These are phyloP conservation scores for Muscicapa adusta DNA, from an alignment of 2,113 vertebrate genomes.

Conservation along the genomic window DNA sequence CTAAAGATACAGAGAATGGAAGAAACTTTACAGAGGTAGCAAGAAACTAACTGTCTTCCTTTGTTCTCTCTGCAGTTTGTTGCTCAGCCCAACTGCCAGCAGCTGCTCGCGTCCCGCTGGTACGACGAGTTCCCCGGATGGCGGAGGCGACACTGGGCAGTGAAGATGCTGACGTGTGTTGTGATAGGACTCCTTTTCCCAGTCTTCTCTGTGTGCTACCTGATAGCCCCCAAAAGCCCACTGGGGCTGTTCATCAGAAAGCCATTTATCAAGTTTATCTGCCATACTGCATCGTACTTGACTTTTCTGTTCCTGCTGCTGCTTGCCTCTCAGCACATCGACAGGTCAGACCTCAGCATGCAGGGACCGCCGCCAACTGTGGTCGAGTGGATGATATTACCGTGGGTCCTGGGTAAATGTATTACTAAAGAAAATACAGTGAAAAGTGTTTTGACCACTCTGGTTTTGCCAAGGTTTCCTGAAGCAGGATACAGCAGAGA, in stretches of 20 bases:
- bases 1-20: not conserved
- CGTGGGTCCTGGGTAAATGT: constrained; percentile 97
- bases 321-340: constrained; percentile 91
- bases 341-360: constrained; percentile 72
- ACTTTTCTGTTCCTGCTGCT: constrained; percentile 95
- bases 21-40: not conserved
- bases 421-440: constrained; percentile 77
- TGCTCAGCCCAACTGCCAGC: constrained; percentile 97
- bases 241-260: constrained; percentile 93
- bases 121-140: constrained; percentile 96
- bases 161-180: constrained; percentile 90
- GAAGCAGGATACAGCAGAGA: not conserved
- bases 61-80: constrained; percentile 83
- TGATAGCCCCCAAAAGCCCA: constrained; percentile 90
- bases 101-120: constrained; percentile 95
- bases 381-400: constrained; percentile 98
- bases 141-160: constrained; percentile 94
- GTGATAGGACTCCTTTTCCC: constrained; percentile 94
- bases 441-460: constrained; percentile 20
- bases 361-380: constrained; percentile 88
- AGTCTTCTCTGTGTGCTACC: constrained; percentile 88
- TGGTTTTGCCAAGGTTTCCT: not conserved
- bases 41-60: not conserved
- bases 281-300: constrained; percentile 97
- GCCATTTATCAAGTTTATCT: constrained; percentile 99